Evolutionary conservation across 92 coral and sea anemone genomes (phyloP), one percentile per base, ranked within the genome.

Genomic region (Meandrina meandrites): DNA sequence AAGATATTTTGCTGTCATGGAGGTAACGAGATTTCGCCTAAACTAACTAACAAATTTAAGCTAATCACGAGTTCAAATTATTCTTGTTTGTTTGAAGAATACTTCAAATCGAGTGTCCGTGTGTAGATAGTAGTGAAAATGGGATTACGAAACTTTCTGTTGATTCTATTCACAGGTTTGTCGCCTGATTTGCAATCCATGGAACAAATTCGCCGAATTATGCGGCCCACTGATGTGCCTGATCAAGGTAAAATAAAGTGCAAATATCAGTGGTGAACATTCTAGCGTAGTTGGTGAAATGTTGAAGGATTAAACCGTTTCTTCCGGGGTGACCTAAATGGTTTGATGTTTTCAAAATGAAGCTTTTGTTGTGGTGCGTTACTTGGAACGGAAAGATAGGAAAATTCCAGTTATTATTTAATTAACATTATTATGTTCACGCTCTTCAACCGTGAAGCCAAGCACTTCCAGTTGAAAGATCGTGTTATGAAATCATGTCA

Each of bases 1-100:
- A 97, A 97, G 89, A 97, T 97, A 53, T 97, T 97, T 79, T 97
- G 99, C 91, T 97, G 99, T 76, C 99, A 97, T 81, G 99, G 99
- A 90, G 99, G 99, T 97, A 83, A 84, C 50, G 57, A 75, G 75
- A 13, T 57, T 77, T 30, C 18, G 34, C 21, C 27, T 15, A 34
- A 36, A 7, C n/a, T n/a, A n/a, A 21, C 68, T 68, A 7, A 11
- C 27, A 47, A 60, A 35, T 32, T 57, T 3, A 22, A 15, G 54
- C 53, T 36, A 22, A 58, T 37, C 30, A 24, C 16, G 31, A 75
- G 67, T 70, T 13, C 0, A 70, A 47, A 48, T 53, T 34, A 22
- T 56, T 73, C 86, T 82, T 42, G 50, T 84, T 36, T 74, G 77
- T 58, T 76, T 85, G 50, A 76, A 40, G 51, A 42, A 48, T 48